A percentile compares a stretch with the other conserved stretches of the same genome.
Evolutionary conservation across 2,113 vertebrate species (phyloP).

Genomic region (Capricornis sumatraensis): DNA sequence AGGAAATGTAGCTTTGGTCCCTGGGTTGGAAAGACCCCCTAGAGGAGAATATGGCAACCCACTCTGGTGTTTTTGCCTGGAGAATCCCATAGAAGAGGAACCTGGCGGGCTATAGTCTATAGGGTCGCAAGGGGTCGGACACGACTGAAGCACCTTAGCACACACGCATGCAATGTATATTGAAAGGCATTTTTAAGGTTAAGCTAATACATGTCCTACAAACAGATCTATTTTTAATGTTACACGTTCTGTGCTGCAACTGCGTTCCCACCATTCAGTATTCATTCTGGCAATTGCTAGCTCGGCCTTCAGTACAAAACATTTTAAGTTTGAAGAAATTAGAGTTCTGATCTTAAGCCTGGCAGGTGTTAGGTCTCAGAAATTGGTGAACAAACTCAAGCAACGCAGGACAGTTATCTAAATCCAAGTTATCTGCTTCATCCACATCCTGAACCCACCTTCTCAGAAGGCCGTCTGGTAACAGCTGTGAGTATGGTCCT

Average conservation of each 20-base stretch:
- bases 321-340: not conserved
- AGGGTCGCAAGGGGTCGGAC: not conserved
- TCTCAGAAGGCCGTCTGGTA: not conserved
- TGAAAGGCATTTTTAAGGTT: not conserved
- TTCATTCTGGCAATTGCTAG: not conserved
- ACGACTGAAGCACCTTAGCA: not conserved
- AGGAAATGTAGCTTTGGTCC: not conserved
- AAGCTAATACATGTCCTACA: not conserved
- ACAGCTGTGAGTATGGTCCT: not conserved
- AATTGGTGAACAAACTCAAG: not conserved
- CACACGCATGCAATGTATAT: not conserved
- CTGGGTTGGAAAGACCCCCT: not conserved
- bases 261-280: not conserved
- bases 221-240: too few species aligned
- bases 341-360: not conserved
- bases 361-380: not conserved
- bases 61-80: not conserved
- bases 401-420: not conserved
- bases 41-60: not conserved
- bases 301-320: rapidly evolving
- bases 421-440: not conserved
- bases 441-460: rapidly evolving
- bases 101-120: not conserved
- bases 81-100: not conserved
- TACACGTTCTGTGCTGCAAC: rapidly evolving